phyloP scores from a whole-genome alignment of 2,797 vertebrate species.

The Myotis pilosus region DNA sequence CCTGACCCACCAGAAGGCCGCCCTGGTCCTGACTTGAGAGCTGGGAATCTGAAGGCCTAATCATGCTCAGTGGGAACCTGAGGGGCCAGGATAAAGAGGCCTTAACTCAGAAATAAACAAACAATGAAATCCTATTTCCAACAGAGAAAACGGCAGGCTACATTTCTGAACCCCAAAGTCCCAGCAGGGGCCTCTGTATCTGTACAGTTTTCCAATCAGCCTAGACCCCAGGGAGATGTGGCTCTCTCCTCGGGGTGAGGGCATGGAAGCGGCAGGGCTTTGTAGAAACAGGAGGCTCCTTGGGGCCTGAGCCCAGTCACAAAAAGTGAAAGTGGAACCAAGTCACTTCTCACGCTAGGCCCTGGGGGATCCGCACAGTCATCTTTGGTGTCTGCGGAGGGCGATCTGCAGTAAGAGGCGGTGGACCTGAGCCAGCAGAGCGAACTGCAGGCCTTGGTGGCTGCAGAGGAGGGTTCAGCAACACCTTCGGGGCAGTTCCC shows the following conservation, averaged over 20 bases:
- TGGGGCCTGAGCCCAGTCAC: conserved; percentile 13
- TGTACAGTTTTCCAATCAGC: background rate
- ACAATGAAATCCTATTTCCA: background rate
- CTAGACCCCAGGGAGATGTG: background rate
- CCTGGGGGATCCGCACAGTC: background rate
- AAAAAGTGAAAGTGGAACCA: conserved; percentile 77
- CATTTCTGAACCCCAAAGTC: background rate
- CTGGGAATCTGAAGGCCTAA: background rate
- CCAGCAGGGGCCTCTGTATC: background rate
- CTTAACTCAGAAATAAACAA: background rate
- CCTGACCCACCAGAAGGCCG: background rate
- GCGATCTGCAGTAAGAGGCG: background rate
- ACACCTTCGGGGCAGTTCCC: background rate
- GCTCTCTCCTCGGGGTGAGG: background rate
- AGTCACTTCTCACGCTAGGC: background rate
- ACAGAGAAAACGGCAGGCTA: background rate
- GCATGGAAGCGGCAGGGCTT: background rate
- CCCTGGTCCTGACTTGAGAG: background rate
- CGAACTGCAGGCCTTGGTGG: background rate
- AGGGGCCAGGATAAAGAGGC: background rate
- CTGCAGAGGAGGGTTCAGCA: background rate
- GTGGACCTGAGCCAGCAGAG: background rate
- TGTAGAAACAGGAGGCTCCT: background rate
- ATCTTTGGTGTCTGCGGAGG: background rate
- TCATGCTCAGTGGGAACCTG: background rate